Percentiles rank a stretch among this genome's conserved stretches.
Conservation (phyloP, 1,140 invertebrate genomes). For the Camponotus pennsylvanicus region DNA sequence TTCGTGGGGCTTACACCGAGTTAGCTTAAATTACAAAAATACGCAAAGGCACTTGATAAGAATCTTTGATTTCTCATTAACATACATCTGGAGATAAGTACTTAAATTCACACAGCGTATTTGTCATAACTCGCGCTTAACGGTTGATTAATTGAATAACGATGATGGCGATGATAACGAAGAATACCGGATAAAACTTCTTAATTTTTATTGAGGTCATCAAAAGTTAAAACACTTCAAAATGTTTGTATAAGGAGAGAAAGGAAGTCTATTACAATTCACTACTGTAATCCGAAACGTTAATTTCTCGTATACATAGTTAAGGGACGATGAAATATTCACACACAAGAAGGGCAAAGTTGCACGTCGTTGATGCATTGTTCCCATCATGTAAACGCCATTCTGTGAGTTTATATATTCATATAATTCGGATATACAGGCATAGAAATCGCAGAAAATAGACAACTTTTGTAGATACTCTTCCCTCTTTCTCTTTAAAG, state of each 20-base stretch:
- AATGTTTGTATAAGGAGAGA: slow-evolving; percentile 10
- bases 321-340: slow-evolving; percentile 38
- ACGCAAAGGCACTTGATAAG: slow-evolving; percentile 78
- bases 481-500: slow-evolving; percentile 18
- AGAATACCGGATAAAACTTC: not conserved
- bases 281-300: slow-evolving; percentile 28
- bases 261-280: slow-evolving; percentile 19
- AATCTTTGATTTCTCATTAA: slow-evolving; percentile 59
- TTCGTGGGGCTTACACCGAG: slow-evolving; percentile 67
- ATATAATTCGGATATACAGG: slow-evolving; percentile 68
- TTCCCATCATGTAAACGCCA: slow-evolving; percentile 30
- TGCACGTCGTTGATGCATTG: slow-evolving; percentile 25
- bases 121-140: slow-evolving; percentile 24
- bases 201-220: slow-evolving; percentile 1
- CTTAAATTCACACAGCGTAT: slow-evolving; percentile 14
- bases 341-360: not conserved
- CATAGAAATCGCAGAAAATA: slow-evolving; percentile 74
- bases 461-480: slow-evolving; percentile 49
- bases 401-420: slow-evolving; percentile 27
- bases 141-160: slow-evolving; percentile 40
- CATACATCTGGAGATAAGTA: slow-evolving; percentile 44
- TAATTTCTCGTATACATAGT: slow-evolving; percentile 16
- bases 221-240: slow-evolving; percentile 27
- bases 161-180: slow-evolving; percentile 27
- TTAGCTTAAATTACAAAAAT: slow-evolving; percentile 78